Evolutionary conservation across 2,888 invertebrate species (phyloP).

Genomic region (Lamellibrachia satsuma): DNA sequence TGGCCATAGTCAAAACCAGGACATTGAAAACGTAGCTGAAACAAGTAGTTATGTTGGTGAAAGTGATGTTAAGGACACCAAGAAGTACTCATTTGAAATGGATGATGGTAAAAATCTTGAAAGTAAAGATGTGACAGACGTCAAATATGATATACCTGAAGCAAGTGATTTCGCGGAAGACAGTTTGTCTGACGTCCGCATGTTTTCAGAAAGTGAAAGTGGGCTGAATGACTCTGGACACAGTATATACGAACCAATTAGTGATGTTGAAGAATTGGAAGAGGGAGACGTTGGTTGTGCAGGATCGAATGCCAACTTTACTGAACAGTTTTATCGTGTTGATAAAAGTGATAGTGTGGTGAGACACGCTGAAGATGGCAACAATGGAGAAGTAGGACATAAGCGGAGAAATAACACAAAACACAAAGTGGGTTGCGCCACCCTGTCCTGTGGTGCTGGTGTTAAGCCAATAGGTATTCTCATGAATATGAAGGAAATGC

Average conservation of each 20-base stretch:
- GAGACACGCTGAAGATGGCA: background rate
- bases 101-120: background rate
- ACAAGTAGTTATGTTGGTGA: background rate
- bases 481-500: background rate
- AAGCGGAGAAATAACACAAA: constrained; percentile 14
- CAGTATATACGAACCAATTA: constrained; percentile 21
- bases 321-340: background rate
- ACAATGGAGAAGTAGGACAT: background rate
- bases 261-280: constrained; percentile 8
- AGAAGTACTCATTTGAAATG: background rate
- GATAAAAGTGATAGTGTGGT: background rate
- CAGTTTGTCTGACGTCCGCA: background rate
- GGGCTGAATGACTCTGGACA: constrained; percentile 14
- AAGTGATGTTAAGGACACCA: background rate
- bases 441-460: background rate
- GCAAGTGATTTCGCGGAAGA: background rate
- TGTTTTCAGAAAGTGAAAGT: constrained; percentile 20
- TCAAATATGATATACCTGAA: background rate
- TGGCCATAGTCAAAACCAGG: background rate
- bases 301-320: background rate
- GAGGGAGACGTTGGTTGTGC: background rate
- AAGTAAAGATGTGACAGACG: background rate
- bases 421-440: background rate
- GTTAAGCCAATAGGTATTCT: constrained; percentile 17
- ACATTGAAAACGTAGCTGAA: background rate